Base-by-base conservation (phyloP, 1,140 invertebrate genomes). In the Dermatophagoides farinae region DNA sequence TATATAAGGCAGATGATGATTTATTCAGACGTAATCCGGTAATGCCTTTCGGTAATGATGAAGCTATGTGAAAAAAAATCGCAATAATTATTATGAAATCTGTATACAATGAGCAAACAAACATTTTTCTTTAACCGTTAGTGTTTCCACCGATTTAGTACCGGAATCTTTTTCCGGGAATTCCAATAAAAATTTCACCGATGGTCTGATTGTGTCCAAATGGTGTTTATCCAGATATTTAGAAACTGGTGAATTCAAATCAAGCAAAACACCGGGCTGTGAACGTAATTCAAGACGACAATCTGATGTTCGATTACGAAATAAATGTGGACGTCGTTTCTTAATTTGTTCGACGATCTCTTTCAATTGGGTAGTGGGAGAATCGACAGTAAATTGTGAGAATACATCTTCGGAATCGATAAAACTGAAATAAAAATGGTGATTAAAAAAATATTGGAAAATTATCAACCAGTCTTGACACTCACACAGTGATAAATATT, bases 261-360 rank as follows among this genome's bases (percentile, higher is more conserved):
- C 53, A 4, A 55, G 25, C 23, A 31, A 20, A n/a, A 41, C n/a
- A 11, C 53, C 53, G 12, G 53, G 53, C 53, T 55, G 16, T 11
- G 53, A 20, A 14, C 20, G n/a, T 25, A 50, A 25, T 50, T 50
- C 47, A 2, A 50, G 47, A 4, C 22, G 47, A 20, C 12, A 12
- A 20, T 50, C 10, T 11, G 47, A 25, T 5, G 5, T 25, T 39
- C 53, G 1, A 12, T 31, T 22, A 44, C 57, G 57, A 59, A 59
- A 59, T 4, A 59, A 5, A 22, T 25, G 16, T n/a, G 63, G 61
- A 60, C 67, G 68, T 58, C 70, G 68, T 37, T 69, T 71, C 55
- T 75, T 63, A 16, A 74, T 71, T 60, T 71, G 70, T 9, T 74
- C 69, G 41, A 75, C 63, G 57, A 76, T 69, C 57, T 72, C 70